Conservation (phyloP, 2,113 vertebrate genomes). For the Orcinus orca region DNA sequence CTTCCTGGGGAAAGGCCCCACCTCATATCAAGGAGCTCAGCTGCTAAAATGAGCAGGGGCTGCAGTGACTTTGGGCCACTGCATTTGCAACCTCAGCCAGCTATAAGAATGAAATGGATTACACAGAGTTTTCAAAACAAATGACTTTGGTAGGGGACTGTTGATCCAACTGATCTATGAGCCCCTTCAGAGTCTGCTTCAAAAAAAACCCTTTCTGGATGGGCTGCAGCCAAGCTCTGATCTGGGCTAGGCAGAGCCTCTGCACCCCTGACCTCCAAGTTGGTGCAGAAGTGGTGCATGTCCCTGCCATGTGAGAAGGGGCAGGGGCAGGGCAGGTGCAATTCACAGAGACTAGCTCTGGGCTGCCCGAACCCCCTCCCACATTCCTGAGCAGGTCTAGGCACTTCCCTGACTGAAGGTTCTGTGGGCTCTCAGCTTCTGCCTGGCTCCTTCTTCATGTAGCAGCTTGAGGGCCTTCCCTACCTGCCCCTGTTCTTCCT, state of each 20-base stretch:
- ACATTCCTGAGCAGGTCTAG: conserved; percentile 21
- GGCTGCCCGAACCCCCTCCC: background rate
- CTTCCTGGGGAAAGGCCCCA: background rate
- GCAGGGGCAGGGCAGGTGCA: background rate
- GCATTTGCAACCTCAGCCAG: background rate
- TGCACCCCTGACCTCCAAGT: background rate
- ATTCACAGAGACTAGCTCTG: background rate
- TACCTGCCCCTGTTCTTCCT: background rate
- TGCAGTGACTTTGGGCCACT: background rate
- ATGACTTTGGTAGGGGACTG: background rate
- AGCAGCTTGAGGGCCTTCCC: background rate
- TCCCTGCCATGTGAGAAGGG: background rate
- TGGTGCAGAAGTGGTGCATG: background rate
- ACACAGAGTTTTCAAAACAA: background rate
- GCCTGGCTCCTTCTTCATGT: background rate
- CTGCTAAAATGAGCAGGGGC: background rate
- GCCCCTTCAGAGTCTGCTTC: background rate
- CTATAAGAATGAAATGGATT: background rate
- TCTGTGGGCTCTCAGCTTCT: background rate
- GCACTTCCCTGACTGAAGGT: background rate
- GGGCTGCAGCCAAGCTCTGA: background rate
- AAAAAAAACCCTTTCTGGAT: background rate
- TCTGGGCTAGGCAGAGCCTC: background rate
- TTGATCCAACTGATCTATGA: background rate
- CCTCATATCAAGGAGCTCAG: background rate